phyloP scores from a whole-genome alignment of 2,113 vertebrate species.

The Anguilla rostrata region DNA sequence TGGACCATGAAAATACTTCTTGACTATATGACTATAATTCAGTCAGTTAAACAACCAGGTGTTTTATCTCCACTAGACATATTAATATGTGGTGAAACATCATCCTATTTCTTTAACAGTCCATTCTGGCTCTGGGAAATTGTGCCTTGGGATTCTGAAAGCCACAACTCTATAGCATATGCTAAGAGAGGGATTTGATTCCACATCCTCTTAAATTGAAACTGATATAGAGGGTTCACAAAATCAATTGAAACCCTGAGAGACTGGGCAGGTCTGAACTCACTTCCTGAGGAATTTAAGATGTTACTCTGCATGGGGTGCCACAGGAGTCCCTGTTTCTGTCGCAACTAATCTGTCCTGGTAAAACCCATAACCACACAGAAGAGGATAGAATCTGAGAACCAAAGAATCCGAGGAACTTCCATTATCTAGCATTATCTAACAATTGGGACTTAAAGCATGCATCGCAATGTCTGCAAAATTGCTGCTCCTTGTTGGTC shows the following conservation, averaged over 20 bases:
- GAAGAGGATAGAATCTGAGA: not conserved
- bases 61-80: not conserved
- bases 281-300: conserved; percentile 1
- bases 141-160: not conserved
- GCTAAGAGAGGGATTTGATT: not conserved
- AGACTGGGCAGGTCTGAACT: not conserved
- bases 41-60: not conserved
- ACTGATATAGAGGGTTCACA: not conserved
- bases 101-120: not conserved
- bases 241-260: not conserved
- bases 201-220: not conserved
- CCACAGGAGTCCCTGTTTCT: not conserved
- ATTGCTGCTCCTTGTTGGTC: not conserved
- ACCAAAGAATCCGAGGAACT: not conserved
- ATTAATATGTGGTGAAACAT: not conserved
- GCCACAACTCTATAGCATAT: not conserved
- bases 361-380: not conserved
- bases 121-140: not conserved
- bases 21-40: not conserved
- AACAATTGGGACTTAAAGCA: not conserved
- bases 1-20: not conserved
- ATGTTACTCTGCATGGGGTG: not conserved
- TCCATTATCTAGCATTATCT: not conserved
- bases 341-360: not conserved
- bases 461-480: not conserved